Base-by-base conservation (phyloP, 2,797 vertebrate species). In the Hirundo rustica region DNA sequence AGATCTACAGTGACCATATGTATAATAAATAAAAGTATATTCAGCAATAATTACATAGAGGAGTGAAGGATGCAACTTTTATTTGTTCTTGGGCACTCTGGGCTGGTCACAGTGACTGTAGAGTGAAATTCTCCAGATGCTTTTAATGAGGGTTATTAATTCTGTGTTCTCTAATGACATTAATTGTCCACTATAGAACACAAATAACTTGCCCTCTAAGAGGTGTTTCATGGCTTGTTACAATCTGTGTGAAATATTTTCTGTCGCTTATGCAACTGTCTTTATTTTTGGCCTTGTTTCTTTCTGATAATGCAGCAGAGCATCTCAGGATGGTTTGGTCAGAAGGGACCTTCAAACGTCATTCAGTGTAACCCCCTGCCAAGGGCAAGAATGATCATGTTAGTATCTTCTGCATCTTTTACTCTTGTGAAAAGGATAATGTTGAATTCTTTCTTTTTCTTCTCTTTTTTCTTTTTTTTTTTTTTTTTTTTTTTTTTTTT, bases 101-200 rank as follows among this genome's bases (percentile, higher is more conserved):
- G 13, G 29, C 81, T 95, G 71, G 73, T 85, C 86, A 66, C 34
- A 21, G 38, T 95, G 89, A 47, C 48, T 42, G 51, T 57, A 60
- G 80, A 89, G 38, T 72, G 64, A 95, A 96, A 93, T 91, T 92
- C 81, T 97, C 92, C 93, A 94, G 92, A 91, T 97, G 93, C 83
- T 95, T 96, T 88, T 95, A 97, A 97, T 96, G 95, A 97, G 61
- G 65, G 66, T 68, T 93, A 81, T 97, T 96, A 96, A 97, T 97
- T 96, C 66, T 95, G 8, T 93, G 60, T 84, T 78, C 77, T 96
- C 65, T 95, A 73, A 92, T 96, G 90, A 82, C 81, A 88, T 94
- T 93, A 96, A 93, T 92, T 96, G 77, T 92, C 89, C 85, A 89
- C 58, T 58, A 77, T 22, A 93, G 54, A 92, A 51, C 73, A 94